Base-by-base conservation (phyloP, 2,797 vertebrate genomes). In the Aldrovandia affinis region DNA sequence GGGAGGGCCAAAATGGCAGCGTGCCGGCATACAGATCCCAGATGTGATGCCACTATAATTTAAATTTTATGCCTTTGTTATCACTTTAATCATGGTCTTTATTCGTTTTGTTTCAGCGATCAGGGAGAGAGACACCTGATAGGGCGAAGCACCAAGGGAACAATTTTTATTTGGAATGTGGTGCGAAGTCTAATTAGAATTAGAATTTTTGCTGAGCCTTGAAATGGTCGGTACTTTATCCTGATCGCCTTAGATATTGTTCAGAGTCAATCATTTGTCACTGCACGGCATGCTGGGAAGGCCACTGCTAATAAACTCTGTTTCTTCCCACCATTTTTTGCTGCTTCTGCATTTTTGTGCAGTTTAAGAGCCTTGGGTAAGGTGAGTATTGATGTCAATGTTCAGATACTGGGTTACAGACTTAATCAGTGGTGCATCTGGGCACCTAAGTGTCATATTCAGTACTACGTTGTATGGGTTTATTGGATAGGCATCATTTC, bases 241-340 rank as follows among this genome's bases (percentile, higher is more conserved):
- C 98, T 97, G 98, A 99, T 99, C 98, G 96, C 97, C 98, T 99
- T 99, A 99, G 97, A 99, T 99, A 99, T 99, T 99, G 98, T 99
- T 99, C 97, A 95, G 95, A 99, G 98, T 99, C 98, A 99, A 97
- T 99, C 98, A 99, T 98, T 98, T 99, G 98, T 99, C 98, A 98
- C 97, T 96, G 97, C 93, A 92, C 93, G 89, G 97, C 97, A 96
- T 95, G 92, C 97, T 93, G 97, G 94, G 96, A 95, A 96, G 94
- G 92, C 94, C 95, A 95, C 95, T 95, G 93, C 96, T 97, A 96
- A 95, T 94, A 96, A 94, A 94, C 95, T 93, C 94, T 90, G 89
- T 93, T 90, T 93, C 89, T 88, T 92, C 89, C 85, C 90, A 85
- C 15, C 15, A 8, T 3, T 87, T 93, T 93, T 92, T 95, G 93